Base-by-base conservation (phyloP, 1,140 invertebrate species). In the Hycleus phaleratus region DNA sequence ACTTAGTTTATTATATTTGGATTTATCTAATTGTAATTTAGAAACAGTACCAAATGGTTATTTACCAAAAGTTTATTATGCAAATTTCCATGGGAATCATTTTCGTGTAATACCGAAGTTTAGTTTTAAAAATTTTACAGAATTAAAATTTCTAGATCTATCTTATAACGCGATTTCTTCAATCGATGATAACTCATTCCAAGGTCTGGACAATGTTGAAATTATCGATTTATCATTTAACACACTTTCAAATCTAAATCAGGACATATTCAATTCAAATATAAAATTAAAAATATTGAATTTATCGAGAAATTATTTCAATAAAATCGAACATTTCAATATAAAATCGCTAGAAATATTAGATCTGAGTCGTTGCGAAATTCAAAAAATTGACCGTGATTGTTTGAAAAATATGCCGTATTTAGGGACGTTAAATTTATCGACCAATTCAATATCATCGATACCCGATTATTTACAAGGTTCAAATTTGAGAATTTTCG, bases 191-290 rank as follows among this genome's bases (percentile, higher is more conserved):
- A 73, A 77, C 46, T 77, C 80, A 2, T 87, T 87, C 61, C 64
- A 68, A 25, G 76, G 78, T 1, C 71, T 84, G 9, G 72, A 69
- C n/a, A 69, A 75, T n/a, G 60, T 86, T 1, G 77, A 78, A 61
- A 63, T 75, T 49, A 65, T 86, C 40, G 84, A 86, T 69, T 69
- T 86, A 49, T 86, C 86, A 0, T 80, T 78, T 69, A 88, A 88
- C 65, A 77, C 80, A 60, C 81, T 88, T 49, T 75, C 74, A 1
- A 60, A 66, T 2, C 61, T 87, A 54, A 76, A 79, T 43, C 72
- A 74, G 58, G 77, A 82, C 26, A 73, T 76, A 26, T 74, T 85
- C 38, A 62, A 70, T 9, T 73, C 78, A 60, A 81, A 81, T 69
- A 75, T 79, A 11, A 76, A 75, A 9, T 60, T 87, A 10, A 77